phyloP scores from a whole-genome alignment of 2,113 vertebrate species.

The Oryzias woworae region DNA sequence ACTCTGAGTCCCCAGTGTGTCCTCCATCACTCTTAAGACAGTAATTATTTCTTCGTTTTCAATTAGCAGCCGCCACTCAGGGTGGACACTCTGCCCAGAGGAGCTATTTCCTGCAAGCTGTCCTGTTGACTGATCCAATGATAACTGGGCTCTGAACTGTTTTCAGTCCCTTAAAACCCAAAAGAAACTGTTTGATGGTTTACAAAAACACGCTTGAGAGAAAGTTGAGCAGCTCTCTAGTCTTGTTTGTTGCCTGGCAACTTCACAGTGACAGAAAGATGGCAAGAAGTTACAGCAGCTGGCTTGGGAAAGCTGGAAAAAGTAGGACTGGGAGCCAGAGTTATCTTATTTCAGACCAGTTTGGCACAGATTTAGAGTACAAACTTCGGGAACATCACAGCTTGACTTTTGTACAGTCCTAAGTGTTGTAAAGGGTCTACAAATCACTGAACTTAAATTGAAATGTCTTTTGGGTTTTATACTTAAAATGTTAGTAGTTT shows the following conservation, averaged over 20 bases:
- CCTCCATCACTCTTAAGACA: constrained; percentile 72
- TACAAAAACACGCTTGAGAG: not conserved
- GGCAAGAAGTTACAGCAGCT: not conserved
- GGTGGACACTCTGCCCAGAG: constrained; percentile 43
- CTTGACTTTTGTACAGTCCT: too few relatives aligned
- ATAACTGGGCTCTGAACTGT: not conserved
- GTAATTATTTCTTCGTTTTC: constrained; percentile 74
- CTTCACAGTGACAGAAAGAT: not conserved
- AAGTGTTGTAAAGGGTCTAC: too few relatives aligned
- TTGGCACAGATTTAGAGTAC: too few relatives aligned
- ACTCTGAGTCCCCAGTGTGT: constrained; percentile 51
- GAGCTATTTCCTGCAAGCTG: constrained; percentile 35
- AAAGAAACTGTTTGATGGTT: not conserved
- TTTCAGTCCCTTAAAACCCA: not conserved
- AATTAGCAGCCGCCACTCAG: constrained; percentile 60
- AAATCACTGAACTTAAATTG: too few relatives aligned
- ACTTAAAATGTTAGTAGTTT: too few relatives aligned
- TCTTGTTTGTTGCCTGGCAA: not conserved
- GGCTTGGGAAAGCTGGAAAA: too few relatives aligned
- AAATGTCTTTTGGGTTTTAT: too few relatives aligned
- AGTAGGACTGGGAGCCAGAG: too few relatives aligned
- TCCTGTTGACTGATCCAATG: not conserved
- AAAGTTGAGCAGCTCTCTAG: not conserved
- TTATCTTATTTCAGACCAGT: too few relatives aligned
- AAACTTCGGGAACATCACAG: too few relatives aligned